These are phyloP conservation scores for Bhutanitis thaidina DNA, from an alignment of 2,888 invertebrate genomes.

Conservation along the genomic window DNA sequence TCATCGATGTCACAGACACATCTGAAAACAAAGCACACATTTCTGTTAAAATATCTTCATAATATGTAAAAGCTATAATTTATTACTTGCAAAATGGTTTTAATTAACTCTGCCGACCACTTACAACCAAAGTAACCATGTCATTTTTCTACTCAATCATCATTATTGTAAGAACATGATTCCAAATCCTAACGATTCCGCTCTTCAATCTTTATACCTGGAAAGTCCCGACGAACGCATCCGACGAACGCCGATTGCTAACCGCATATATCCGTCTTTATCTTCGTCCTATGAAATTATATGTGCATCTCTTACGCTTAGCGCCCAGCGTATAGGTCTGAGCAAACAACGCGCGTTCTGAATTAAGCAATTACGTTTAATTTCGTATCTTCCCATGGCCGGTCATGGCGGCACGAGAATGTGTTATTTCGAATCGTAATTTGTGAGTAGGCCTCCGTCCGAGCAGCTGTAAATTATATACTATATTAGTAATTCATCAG, in stretches of 20 bases:
- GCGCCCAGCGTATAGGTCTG: constrained; percentile 55
- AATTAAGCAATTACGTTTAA: constrained; percentile 80
- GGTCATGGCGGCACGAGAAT: constrained; percentile 64
- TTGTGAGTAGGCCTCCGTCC: constrained; percentile 76
- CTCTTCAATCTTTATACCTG: constrained; percentile 66
- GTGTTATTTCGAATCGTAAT: constrained; percentile 79
- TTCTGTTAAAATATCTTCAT: no score
- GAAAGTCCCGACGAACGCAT: constrained; percentile 46
- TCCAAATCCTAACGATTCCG: constrained; percentile 55
- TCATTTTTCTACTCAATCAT: constrained; percentile 34
- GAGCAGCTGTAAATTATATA: constrained; percentile 76
- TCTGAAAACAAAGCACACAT: constrained; percentile 43
- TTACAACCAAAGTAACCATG: constrained; percentile 34
- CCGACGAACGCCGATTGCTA: constrained; percentile 15
- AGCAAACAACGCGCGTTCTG: constrained; percentile 65
- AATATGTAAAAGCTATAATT: no score
- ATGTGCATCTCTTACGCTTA: constrained; percentile 38
- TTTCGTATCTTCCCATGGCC: constrained; percentile 71
- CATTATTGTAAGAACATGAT: constrained; percentile 54
- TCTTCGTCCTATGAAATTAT: constrained; percentile 29
- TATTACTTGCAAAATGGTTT: no score
- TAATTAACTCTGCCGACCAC: neutral
- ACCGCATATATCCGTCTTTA: constrained; percentile 38
- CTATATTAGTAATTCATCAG: constrained; percentile 52
- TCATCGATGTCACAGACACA: constrained; percentile 36